These are phyloP conservation scores for Gambusia affinis DNA, from an alignment of 2,113 vertebrate species.

Conservation along the genomic window DNA sequence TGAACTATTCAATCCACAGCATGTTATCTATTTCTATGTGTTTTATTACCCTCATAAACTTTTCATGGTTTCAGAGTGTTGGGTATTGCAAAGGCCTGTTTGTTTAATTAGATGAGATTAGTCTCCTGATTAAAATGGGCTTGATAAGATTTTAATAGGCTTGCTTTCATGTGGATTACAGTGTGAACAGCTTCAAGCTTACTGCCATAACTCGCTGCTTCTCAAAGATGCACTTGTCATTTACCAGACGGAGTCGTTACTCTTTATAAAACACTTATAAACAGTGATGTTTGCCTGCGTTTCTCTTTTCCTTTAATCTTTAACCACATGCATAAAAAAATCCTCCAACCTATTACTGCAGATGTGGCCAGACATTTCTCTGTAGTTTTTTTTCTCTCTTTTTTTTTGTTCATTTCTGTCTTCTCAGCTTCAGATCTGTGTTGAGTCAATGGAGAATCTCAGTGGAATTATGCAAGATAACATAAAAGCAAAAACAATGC, in stretches of 20 bases:
- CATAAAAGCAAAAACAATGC: constrained; percentile 34
- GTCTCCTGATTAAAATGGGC: constrained; percentile 68
- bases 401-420: constrained; percentile 22
- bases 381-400: constrained; percentile 70
- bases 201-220: constrained; percentile 36
- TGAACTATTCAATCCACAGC: constrained; percentile 34
- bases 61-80: constrained; percentile 32
- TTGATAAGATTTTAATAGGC: constrained; percentile 69
- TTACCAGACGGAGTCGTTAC: constrained; percentile 26
- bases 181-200: constrained; percentile 53
- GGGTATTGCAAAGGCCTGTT: constrained; percentile 45
- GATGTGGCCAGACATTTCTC: constrained; percentile 10
- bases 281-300: constrained; percentile 8
- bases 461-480: constrained; percentile 26
- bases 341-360: constrained; percentile 1
- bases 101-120: constrained; percentile 70
- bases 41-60: constrained; percentile 41
- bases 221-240: constrained; percentile 53
- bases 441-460: constrained; percentile 46
- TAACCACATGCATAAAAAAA: constrained; percentile 23
- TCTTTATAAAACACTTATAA: constrained; percentile 10
- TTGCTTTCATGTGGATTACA: constrained; percentile 64
- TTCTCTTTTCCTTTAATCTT: constrained; percentile 40
- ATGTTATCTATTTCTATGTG: constrained; percentile 28
- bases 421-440: constrained; percentile 26